Conservation (phyloP, 2,888 invertebrate genomes). For the Diabrotica balteata region DNA sequence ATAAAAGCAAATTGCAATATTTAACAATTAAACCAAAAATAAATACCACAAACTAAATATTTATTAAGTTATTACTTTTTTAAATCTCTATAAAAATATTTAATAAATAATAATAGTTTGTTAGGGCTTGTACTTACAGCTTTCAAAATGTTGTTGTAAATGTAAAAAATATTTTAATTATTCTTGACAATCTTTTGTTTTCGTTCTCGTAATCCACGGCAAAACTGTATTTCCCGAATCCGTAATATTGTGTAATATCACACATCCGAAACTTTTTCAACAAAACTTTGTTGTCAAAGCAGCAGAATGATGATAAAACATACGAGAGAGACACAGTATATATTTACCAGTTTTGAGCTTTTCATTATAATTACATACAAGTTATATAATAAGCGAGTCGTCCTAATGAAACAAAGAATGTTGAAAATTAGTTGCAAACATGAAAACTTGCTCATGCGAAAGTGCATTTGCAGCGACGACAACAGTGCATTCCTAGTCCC, state of each 20-base stretch:
- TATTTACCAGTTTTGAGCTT: slow-evolving; percentile 23
- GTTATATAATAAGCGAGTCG: slow-evolving; percentile 21
- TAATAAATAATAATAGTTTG: no score
- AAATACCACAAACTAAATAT: no score
- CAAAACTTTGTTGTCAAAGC: slow-evolving; percentile 8
- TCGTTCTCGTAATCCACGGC: no score
- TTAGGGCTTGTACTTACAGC: no score
- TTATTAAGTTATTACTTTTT: no score
- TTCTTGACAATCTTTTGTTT: no score
- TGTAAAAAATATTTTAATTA: no score
- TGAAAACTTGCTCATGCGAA: slow-evolving; percentile 27
- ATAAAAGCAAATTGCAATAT: no score
- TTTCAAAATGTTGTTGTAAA: no score
- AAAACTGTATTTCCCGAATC: no score
- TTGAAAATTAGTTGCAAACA: slow-evolving; percentile 28
- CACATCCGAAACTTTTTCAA: slow-evolving; percentile 10
- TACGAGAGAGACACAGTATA: slow-evolving; percentile 8
- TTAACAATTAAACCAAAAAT: no score
- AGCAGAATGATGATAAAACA: slow-evolving; percentile 6
- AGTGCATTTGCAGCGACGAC: slow-evolving; percentile 18
- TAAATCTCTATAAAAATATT: no score
- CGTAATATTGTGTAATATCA: neutral
- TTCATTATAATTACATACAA: slow-evolving; percentile 24
- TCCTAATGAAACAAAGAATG: slow-evolving; percentile 30
- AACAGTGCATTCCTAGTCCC: slow-evolving; percentile 13